Conservation (phyloP, 2,888 invertebrate species). For the Drosophila histrio region DNA sequence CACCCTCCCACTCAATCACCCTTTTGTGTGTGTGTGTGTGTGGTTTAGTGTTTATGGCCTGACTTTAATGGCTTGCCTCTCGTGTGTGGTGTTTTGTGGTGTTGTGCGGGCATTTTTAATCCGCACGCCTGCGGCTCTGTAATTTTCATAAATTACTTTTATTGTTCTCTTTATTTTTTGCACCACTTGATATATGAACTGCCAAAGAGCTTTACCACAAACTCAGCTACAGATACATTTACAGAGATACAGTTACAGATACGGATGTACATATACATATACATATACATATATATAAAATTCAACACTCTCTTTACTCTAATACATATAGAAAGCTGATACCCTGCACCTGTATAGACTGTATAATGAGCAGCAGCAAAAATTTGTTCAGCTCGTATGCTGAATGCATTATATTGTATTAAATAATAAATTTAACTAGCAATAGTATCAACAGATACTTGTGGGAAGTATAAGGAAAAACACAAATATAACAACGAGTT, state of each 20-base stretch:
- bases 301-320: too few species aligned
- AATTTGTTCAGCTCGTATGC: too few species aligned
- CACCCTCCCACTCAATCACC: not conserved
- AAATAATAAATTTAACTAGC: too few species aligned
- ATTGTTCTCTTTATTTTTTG: constrained; percentile 58
- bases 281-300: too few species aligned
- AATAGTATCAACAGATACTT: too few species aligned
- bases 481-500: too few species aligned
- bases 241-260: constrained; percentile 10
- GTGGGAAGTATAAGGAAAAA: too few species aligned
- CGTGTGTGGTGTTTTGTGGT: constrained; percentile 1
- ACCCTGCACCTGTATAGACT: too few species aligned
- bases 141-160: constrained; percentile 83
- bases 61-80: constrained; percentile 46
- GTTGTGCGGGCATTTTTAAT: constrained; percentile 67
- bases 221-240: constrained; percentile 17
- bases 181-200: constrained; percentile 74
- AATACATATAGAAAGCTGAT: too few species aligned
- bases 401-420: too few species aligned
- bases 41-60: constrained; percentile 71
- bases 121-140: constrained; percentile 77
- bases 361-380: too few species aligned
- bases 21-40: constrained; percentile 33
- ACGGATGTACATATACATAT: too few species aligned
- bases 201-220: constrained; percentile 48